Evolutionary conservation across 37 sponge, comb jelly and placozoan species (phyloP).

Genomic region (Bolinopsis microptera): DNA sequence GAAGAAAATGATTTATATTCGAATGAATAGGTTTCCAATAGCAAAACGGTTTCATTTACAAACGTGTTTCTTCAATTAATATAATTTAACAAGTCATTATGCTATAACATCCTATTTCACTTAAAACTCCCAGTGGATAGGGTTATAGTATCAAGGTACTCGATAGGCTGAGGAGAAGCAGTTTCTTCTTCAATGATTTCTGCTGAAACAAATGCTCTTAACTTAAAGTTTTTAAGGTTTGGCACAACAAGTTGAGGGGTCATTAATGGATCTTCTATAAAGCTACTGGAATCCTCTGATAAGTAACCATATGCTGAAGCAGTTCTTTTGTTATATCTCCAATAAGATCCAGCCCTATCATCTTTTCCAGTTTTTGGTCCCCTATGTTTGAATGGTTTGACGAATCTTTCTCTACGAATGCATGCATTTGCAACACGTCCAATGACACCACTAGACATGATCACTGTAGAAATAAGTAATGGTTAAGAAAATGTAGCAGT

Average conservation of each 20-base stretch:
- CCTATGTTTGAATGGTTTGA: constrained; percentile 8
- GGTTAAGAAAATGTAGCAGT: too few relatives aligned
- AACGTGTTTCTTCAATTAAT: too few relatives aligned
- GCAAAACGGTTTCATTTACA: too few relatives aligned
- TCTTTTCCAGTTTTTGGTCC: constrained; percentile 66
- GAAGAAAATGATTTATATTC: too few relatives aligned
- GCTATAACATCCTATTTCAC: too few relatives aligned
- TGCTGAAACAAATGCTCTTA: constrained; percentile 53
- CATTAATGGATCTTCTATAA: background rate
- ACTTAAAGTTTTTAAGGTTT: constrained; percentile 12
- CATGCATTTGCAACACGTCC: constrained; percentile 1
- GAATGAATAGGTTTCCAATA: too few relatives aligned
- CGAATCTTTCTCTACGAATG: constrained; percentile 31
- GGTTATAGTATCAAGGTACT: constrained; percentile 45
- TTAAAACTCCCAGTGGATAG: constrained; percentile 44
- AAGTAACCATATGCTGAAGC: background rate
- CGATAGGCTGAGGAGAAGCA: background rate
- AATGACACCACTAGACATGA: background rate
- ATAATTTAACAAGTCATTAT: too few relatives aligned
- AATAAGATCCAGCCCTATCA: constrained; percentile 40
- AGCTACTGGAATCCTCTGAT: background rate
- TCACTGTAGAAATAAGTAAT: background rate
- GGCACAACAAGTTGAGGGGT: constrained; percentile 39
- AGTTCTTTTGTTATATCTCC: constrained; percentile 14
- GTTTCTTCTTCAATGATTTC: background rate